Evolutionary conservation across 2,113 vertebrate genomes (phyloP).

Genomic region (Phylloscopus trochilus): DNA sequence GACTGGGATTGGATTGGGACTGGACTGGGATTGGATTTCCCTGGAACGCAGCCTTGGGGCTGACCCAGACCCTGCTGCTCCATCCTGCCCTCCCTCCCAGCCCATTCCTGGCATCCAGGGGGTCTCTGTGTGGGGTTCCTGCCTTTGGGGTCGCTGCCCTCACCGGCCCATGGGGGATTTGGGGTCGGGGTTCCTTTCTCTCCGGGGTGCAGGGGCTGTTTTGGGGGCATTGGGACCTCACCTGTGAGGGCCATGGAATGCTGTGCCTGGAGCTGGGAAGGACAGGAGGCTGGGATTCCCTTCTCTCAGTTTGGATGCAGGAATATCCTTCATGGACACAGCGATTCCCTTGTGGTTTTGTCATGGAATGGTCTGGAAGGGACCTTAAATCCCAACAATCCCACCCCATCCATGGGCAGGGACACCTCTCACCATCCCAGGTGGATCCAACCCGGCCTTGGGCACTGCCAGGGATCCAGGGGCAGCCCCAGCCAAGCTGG

Average conservation of each 20-base stretch:
- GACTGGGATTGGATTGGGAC: no score
- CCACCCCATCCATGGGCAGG: not conserved
- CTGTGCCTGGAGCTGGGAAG: no score
- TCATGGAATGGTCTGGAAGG: not conserved
- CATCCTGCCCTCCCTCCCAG: not conserved
- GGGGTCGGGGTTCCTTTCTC: not conserved
- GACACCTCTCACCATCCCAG: no score
- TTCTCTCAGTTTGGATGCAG: not conserved
- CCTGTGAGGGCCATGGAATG: no score
- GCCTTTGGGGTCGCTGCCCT: no score
- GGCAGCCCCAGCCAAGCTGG: no score
- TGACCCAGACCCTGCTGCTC: not conserved
- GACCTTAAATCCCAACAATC: not conserved
- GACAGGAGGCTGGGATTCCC: accelerated
- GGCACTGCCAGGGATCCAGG: no score
- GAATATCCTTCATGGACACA: not conserved
- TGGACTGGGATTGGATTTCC: not conserved
- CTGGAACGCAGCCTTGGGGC: not conserved
- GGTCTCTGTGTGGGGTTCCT: accelerated
- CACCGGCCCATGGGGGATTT: not conserved
- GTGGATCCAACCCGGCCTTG: no score
- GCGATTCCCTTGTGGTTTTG: not conserved
- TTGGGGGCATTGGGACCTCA: no score
- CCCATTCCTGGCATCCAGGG: not conserved
- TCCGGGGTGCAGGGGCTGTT: not conserved